Base-by-base conservation (phyloP, 2,888 invertebrate species). In the Pherbina coryleti region DNA sequence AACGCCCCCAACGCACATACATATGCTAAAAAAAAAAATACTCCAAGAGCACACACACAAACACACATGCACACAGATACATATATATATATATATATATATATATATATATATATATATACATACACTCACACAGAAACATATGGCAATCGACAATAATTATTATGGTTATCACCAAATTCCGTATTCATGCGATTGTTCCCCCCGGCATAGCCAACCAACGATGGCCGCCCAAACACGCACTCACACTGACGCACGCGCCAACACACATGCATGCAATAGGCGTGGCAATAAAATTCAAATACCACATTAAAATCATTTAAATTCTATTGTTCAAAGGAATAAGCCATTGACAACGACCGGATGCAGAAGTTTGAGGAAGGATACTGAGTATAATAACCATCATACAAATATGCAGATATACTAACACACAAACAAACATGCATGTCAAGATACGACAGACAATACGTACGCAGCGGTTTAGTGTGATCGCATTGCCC, bases 301-400 rank as follows among this genome's bases (percentile, higher is more conserved):
- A 86, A 84, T 83, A 82, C 81, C 84, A 84, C 85, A 86, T 86
- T 86, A 85, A 86, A 86, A 86, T 86, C 86, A 86, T 86, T 86
- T 85, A 86, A 86, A 86, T 86, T 85, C 86, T 85, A 85, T 86
- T 85, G 85, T 85, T 84, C 82, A 55, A 55, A 53, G 22, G 22
- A 71, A 71, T 53, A 71, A 71, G 71, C 69, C 69, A 69, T 69
- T 69, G 22, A 69, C 28, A 51, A 28, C 25, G 28, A 28, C 60
- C 25, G 25, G 25, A 28, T 25, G 55, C 19, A 55, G 11, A 55
- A 55, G 22, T 28, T 28, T 28, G 28, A 60, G 25, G 11, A 60
- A 44, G 44, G 44, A 44, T 44, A 44, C 14, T 44, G 44, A 44
- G 44, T 14, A 11, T 44, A 44, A 44, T 44, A 44, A 44, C 44